Percentiles rank a stretch among this genome's conserved stretches.
phyloP scores from a whole-genome alignment of 2,888 invertebrate genomes.

The Ephialtes manifestator region DNA sequence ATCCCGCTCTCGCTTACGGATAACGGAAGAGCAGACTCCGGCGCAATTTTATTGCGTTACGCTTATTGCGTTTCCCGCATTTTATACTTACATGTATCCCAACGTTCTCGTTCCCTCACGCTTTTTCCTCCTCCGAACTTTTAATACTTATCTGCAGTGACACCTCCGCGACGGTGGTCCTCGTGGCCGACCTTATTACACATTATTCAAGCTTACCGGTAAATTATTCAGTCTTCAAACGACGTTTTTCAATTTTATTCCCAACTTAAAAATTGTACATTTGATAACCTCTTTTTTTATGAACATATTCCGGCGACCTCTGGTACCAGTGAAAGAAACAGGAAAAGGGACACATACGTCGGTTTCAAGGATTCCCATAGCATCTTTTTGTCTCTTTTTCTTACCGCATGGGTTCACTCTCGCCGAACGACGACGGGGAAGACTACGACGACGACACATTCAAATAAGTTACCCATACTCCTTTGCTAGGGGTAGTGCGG shows the following conservation, averaged over 20 bases:
- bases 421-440: slow-evolving; percentile 54
- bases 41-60: slow-evolving; percentile 82
- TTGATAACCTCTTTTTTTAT: too few relatives aligned
- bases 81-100: slow-evolving; percentile 74
- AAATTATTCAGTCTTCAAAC: not conserved
- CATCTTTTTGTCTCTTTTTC: slow-evolving; percentile 46
- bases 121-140: slow-evolving; percentile 67
- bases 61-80: slow-evolving; percentile 82
- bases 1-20: slow-evolving; percentile 71
- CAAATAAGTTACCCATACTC: slow-evolving; percentile 83
- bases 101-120: slow-evolving; percentile 39
- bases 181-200: slow-evolving; percentile 27
- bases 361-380: slow-evolving; percentile 81
- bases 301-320: not conserved
- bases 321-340: slow-evolving; percentile 7
- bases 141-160: slow-evolving; percentile 72
- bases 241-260: slow-evolving; percentile 8
- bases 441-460: slow-evolving; percentile 82
- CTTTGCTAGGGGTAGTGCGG: not conserved
- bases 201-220: slow-evolving; percentile 6
- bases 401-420: slow-evolving; percentile 10
- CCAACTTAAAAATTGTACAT: not conserved
- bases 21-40: slow-evolving; percentile 78
- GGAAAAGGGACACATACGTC: slow-evolving; percentile 76
- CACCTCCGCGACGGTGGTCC: not conserved